Conservation (phyloP, 2,797 vertebrate genomes). For the Leuciscus waleckii region DNA sequence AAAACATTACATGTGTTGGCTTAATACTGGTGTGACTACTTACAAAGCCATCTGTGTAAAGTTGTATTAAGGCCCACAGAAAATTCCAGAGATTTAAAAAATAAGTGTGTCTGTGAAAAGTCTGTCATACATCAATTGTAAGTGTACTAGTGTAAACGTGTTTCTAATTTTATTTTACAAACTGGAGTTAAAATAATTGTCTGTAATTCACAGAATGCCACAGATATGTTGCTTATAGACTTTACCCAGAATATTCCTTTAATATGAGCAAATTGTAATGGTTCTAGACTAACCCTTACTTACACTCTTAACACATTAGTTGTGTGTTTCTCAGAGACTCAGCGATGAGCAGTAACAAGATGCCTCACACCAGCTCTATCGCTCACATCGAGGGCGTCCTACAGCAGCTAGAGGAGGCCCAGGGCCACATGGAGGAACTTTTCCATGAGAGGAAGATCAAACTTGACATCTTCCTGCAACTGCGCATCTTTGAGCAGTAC, state of each 20-base stretch:
- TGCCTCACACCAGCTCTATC: conserved; percentile 97
- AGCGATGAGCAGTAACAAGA: conserved; percentile 97
- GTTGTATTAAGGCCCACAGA: neutral
- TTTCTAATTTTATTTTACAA: neutral
- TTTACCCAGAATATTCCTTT: neutral
- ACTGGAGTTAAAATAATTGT: neutral
- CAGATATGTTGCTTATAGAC: neutral
- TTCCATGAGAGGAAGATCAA: conserved; percentile 99
- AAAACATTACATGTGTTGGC: conserved; percentile 12
- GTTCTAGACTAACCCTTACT: neutral
- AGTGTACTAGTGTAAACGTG: neutral
- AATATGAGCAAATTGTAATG: neutral
- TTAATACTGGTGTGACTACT: neutral
- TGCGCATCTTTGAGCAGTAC: conserved; percentile 96
- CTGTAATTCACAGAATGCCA: neutral
- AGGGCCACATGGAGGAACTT: conserved; percentile 98
- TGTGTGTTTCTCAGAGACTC: conserved; percentile 83
- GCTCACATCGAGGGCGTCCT: conserved; percentile 96
- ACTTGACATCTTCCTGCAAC: conserved; percentile 97
- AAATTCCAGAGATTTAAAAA: neutral
- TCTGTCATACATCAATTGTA: neutral
- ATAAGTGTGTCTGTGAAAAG: neutral
- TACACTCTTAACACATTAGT: neutral
- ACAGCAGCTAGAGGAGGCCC: conserved; percentile 97
- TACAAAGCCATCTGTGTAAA: neutral